Conservation (phyloP, 23 tunicate genomes). For the Ascidia mentula region DNA sequence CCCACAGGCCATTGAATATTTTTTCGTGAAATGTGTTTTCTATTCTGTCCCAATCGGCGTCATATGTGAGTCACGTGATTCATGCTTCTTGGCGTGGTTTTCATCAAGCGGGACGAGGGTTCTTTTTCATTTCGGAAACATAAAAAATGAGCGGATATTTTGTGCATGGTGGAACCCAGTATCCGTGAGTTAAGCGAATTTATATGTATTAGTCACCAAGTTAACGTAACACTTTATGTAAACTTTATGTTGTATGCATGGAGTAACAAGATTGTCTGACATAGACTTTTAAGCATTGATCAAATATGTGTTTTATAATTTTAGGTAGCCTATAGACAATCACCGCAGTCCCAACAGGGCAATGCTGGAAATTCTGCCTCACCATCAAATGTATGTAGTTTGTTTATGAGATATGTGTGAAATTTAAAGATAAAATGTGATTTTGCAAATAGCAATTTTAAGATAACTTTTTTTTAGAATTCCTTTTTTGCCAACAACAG, state of each 20-base stretch:
- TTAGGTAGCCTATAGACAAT: background rate
- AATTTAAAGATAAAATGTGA: background rate
- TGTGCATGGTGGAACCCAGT: constrained; percentile 72
- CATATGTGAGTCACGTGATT: background rate
- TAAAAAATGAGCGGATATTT: constrained; percentile 54
- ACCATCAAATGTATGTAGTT: background rate
- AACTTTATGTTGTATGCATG: background rate
- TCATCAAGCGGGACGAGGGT: background rate
- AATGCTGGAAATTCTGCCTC: background rate
- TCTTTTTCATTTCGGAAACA: background rate
- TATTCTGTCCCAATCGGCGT: too few relatives aligned
- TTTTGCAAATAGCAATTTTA: background rate
- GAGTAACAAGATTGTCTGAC: background rate
- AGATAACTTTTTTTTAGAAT: background rate
- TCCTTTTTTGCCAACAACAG: background rate
- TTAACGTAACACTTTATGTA: background rate
- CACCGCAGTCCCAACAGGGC: background rate
- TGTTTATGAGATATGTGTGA: background rate
- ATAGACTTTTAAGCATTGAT: background rate
- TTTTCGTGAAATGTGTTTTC: too few relatives aligned
- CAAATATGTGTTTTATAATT: background rate
- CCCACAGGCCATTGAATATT: too few relatives aligned
- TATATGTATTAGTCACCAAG: too few relatives aligned
- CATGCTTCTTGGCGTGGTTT: constrained; percentile 8
- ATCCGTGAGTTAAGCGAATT: constrained; percentile 39